A percentile compares a stretch with the other conserved stretches of the same genome.
Evolutionary conservation across 2,888 invertebrate species (phyloP).

Genomic region (Erannis defoliaria): DNA sequence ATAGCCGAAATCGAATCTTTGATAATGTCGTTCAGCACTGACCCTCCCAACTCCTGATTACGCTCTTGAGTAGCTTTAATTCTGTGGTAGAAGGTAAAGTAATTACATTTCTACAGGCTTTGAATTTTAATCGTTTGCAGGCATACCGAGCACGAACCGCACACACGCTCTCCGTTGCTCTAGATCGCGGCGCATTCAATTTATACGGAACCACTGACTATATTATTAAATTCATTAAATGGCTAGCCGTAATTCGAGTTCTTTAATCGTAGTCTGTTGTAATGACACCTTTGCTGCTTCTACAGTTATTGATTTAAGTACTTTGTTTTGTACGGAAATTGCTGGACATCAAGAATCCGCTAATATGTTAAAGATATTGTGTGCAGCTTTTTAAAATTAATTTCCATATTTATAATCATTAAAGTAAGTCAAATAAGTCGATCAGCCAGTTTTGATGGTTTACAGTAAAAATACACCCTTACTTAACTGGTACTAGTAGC

Average conservation of each 20-base stretch:
- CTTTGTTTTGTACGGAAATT: conserved; percentile 1
- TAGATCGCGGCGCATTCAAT: conserved; percentile 55
- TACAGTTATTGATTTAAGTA: neutral
- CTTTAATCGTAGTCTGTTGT: conserved; percentile 10
- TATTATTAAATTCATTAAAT: conserved; percentile 48
- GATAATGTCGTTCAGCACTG: neutral
- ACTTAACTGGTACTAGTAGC: neutral
- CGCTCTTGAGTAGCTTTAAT: conserved; percentile 7
- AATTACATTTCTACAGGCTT: conserved; percentile 83
- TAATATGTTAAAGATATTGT: neutral
- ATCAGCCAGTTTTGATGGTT: too few relatives aligned
- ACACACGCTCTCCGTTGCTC: conserved; percentile 47
- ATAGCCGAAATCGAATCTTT: neutral
- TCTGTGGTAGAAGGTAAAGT: conserved; percentile 51
- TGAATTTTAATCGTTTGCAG: conserved; percentile 80
- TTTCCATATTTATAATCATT: too few relatives aligned
- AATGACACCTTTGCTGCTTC: conserved; percentile 11
- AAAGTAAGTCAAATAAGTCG: too few relatives aligned
- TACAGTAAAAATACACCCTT: too few relatives aligned
- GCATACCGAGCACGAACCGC: conserved; percentile 37
- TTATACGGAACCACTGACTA: conserved; percentile 46
- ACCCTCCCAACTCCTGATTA: conserved; percentile 8
- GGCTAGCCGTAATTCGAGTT: conserved; percentile 38
- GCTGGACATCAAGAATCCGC: neutral
- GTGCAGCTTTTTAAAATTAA: neutral